Evolutionary conservation across 2,797 vertebrate genomes (phyloP).

Genomic region (Phalloptychus januarius): DNA sequence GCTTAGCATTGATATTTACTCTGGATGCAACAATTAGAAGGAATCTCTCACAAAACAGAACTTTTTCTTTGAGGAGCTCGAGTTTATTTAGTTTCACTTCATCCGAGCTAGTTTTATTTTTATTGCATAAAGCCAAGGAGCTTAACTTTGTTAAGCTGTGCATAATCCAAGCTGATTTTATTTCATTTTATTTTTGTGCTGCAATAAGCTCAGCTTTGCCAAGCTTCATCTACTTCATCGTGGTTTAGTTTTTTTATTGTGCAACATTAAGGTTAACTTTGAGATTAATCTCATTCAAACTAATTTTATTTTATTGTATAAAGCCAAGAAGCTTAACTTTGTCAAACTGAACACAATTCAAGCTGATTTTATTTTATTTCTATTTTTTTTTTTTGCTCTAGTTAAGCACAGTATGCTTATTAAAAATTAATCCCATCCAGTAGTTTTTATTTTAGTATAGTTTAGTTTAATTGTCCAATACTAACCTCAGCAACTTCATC

Average conservation of each 20-base stretch:
- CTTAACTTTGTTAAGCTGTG: neutral
- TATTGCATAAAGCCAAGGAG: conserved; percentile 4
- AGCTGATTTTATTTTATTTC: conserved; percentile 9
- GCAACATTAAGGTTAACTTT: too few species aligned
- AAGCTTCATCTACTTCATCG: conserved; percentile 9
- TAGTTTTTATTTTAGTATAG: neutral
- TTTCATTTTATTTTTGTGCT: conserved; percentile 3
- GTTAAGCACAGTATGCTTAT: neutral
- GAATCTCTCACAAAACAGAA: conserved; percentile 7
- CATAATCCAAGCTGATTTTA: conserved; percentile 1
- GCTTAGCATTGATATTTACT: conserved; percentile 3
- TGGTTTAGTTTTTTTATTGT: conserved; percentile 8
- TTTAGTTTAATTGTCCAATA: neutral
- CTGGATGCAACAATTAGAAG: conserved; percentile 10
- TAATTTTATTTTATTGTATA: conserved; percentile 18
- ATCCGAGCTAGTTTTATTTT: conserved; percentile 22
- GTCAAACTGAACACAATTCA: conserved; percentile 9
- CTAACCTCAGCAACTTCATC: neutral
- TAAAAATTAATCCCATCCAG: neutral
- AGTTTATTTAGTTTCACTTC: conserved; percentile 16
- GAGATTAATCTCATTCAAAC: conserved; percentile 1
- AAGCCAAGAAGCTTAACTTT: neutral
- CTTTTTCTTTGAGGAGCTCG: conserved; percentile 19
- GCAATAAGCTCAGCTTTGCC: neutral
- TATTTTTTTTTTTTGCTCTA: neutral